Conservation (phyloP, 2,113 vertebrate species). For the Xiphorhynchus elegans region DNA sequence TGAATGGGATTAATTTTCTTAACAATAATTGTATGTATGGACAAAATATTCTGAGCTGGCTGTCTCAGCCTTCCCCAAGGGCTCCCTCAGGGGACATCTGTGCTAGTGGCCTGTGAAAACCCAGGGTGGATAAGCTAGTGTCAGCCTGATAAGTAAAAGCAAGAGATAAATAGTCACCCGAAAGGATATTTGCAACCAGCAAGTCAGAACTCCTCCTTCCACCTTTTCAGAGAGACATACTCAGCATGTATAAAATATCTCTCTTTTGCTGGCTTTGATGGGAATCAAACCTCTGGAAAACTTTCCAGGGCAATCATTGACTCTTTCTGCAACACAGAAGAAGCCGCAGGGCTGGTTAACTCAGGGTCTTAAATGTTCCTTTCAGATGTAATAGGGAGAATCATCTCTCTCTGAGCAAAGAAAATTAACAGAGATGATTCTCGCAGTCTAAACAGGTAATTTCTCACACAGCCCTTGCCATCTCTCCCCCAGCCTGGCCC, state of each 20-base stretch:
- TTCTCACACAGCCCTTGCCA: neutral
- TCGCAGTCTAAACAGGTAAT: neutral
- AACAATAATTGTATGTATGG: neutral
- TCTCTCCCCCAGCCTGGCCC: neutral
- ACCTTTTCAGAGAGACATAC: neutral
- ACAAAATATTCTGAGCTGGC: neutral
- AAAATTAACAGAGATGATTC: neutral
- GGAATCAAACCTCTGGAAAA: neutral
- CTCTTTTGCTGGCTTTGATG: neutral
- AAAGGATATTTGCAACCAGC: constrained; percentile 78
- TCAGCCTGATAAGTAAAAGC: neutral
- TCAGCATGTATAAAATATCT: neutral
- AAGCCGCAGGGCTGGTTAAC: neutral
- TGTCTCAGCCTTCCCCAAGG: neutral
- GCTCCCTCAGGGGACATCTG: fast-evolving
- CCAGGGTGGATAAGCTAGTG: neutral
- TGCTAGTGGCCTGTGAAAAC: neutral
- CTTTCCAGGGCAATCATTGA: neutral
- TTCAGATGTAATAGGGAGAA: neutral
- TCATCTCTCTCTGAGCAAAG: neutral
- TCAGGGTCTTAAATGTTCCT: neutral
- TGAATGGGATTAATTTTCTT: neutral
- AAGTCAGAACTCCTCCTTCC: neutral
- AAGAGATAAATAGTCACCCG: constrained; percentile 85
- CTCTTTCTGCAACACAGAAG: neutral